These are phyloP conservation scores for Scomberomorus guttatus DNA, from an alignment of 2,797 vertebrate genomes.

Conservation along the genomic window DNA sequence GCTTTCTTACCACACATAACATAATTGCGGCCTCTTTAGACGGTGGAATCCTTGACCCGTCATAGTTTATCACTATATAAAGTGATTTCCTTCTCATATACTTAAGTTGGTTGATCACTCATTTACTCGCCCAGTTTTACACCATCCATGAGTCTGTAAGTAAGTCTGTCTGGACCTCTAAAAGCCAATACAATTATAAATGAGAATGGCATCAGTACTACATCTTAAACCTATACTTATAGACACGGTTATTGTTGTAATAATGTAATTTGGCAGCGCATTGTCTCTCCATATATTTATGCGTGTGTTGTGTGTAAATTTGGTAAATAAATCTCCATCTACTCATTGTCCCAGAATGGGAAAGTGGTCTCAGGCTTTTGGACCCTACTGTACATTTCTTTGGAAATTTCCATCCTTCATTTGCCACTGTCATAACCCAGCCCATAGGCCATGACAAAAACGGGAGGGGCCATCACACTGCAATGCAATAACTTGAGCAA, in stretches of 20 bases:
- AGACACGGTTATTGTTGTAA: conserved; percentile 35
- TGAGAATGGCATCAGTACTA: conserved; percentile 6
- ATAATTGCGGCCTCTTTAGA: conserved; percentile 40
- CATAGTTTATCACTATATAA: conserved; percentile 46
- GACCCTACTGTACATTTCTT: not conserved
- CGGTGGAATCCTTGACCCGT: conserved; percentile 32
- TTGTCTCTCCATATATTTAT: not conserved
- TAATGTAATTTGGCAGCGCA: conserved; percentile 30
- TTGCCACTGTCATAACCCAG: not conserved
- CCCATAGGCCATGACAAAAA: too few relatives aligned
- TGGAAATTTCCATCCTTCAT: conserved; percentile 7
- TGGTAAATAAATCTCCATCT: conserved; percentile 29
- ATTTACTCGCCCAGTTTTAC: conserved; percentile 45
- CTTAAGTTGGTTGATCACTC: conserved; percentile 52
- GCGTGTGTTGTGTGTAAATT: conserved; percentile 4
- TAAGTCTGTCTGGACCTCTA: conserved; percentile 10
- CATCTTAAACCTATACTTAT: conserved; percentile 14
- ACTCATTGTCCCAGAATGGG: not conserved
- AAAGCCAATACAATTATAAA: conserved; percentile 22
- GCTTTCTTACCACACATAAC: conserved; percentile 50
- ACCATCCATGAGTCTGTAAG: conserved; percentile 38
- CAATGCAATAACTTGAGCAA: conserved; percentile 19
- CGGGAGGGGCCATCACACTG: too few relatives aligned
- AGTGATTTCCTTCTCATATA: conserved; percentile 56
- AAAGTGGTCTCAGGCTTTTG: not conserved